Evolutionary conservation across 2,113 vertebrate genomes (phyloP).

Genomic region (Oxyura jamaicensis): DNA sequence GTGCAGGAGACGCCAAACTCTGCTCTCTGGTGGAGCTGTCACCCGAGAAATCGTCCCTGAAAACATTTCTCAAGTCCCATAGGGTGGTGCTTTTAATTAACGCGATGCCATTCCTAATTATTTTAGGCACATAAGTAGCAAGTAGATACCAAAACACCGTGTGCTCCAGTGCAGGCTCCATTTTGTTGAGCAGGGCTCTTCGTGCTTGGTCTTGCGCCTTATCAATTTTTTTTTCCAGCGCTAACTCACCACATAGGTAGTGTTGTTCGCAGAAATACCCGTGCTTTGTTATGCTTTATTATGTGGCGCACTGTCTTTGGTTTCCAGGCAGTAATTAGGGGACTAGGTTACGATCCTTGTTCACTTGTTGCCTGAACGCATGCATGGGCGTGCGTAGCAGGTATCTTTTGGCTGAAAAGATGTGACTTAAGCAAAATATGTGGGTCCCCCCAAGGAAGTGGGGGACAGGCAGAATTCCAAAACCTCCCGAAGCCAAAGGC

Average conservation of each 20-base stretch:
- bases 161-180: slow-evolving; percentile 32
- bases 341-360: background rate
- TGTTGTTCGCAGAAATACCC: background rate
- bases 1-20: background rate
- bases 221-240: background rate
- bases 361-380: slow-evolving; percentile 12
- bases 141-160: background rate
- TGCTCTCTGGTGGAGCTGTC: background rate
- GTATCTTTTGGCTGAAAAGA: background rate
- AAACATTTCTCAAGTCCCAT: background rate
- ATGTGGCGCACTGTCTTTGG: background rate
- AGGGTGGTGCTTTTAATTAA: slow-evolving; percentile 20
- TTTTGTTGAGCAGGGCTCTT: slow-evolving; percentile 57
- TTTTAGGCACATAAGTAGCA: slow-evolving; percentile 4
- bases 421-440: background rate
- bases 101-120: slow-evolving; percentile 11
- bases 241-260: background rate
- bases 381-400: background rate
- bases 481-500: background rate
- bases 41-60: background rate
- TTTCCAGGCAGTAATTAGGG: background rate
- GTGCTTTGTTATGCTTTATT: background rate
- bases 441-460: background rate
- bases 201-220: slow-evolving; percentile 14
- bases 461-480: background rate